phyloP scores from a whole-genome alignment of 2,113 vertebrate species.

The Sialia sialis region DNA sequence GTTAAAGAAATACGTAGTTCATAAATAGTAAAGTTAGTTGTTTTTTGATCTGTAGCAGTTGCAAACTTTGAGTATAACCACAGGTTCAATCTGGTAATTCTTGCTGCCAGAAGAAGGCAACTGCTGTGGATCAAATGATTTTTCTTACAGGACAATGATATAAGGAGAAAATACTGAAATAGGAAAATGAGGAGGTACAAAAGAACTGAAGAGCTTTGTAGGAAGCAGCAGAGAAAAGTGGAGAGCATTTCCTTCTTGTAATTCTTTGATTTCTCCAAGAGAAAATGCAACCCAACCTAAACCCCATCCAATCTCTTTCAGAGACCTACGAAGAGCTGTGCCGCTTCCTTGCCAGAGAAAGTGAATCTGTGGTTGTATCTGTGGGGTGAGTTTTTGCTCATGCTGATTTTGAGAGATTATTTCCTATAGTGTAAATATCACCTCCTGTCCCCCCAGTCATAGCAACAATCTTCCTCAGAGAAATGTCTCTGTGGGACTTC shows the following conservation, averaged over 20 bases:
- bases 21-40: not conserved
- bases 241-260: not conserved
- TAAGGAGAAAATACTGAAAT: not conserved
- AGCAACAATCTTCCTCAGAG: not conserved
- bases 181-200: not conserved
- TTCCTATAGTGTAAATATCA: not conserved
- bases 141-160: not conserved
- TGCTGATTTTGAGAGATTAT: not conserved
- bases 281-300: not conserved
- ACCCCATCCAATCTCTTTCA: conserved; percentile 48
- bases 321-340: conserved; percentile 77
- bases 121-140: not conserved
- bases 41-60: not conserved
- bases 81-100: not conserved
- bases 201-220: not conserved
- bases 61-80: not conserved
- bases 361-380: conserved; percentile 79
- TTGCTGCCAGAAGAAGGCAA: not conserved
- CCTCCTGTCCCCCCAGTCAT: not conserved
- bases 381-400: conserved; percentile 72
- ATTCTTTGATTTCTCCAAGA: not conserved
- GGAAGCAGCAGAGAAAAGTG: not conserved
- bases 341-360: conserved; percentile 72
- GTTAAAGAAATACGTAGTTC: not conserved
- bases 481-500: not conserved